phyloP scores from a whole-genome alignment of 1,140 invertebrate species.

The Drosophila seguyi region DNA sequence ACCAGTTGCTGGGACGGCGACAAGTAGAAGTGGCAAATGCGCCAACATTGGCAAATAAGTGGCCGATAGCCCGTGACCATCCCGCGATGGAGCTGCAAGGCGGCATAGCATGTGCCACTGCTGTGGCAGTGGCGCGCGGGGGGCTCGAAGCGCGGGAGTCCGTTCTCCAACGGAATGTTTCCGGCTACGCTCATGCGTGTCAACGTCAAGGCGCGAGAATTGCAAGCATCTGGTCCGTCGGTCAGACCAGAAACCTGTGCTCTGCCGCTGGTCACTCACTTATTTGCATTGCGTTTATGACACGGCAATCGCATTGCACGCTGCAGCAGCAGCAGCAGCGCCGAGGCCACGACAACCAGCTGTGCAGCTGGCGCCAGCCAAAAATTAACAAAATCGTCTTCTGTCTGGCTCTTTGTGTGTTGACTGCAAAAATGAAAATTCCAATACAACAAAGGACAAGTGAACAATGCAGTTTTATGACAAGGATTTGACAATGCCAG shows the following conservation, averaged over 20 bases:
- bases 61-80: constrained; percentile 47
- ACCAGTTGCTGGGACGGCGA: constrained; percentile 61
- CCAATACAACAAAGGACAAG: constrained; percentile 47
- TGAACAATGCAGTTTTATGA: constrained; percentile 61
- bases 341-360: constrained; percentile 51
- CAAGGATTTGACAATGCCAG: constrained; percentile 38
- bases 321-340: not conserved
- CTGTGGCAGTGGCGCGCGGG: constrained; percentile 8
- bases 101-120: constrained; percentile 34
- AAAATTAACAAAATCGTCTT: constrained; percentile 66
- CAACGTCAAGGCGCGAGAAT: constrained; percentile 54
- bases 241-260: constrained; percentile 26
- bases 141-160: constrained; percentile 3
- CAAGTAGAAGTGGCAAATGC: constrained; percentile 58
- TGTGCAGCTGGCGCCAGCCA: constrained; percentile 75
- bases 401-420: constrained; percentile 59
- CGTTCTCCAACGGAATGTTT: constrained; percentile 9
- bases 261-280: constrained; percentile 36
- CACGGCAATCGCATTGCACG: constrained; percentile 15
- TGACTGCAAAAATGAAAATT: constrained; percentile 48
- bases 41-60: constrained; percentile 53
- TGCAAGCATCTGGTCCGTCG: constrained; percentile 55
- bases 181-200: constrained; percentile 42
- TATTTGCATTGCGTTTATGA: constrained; percentile 51
- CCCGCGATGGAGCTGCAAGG: not conserved